Percentiles rank a stretch among this genome's conserved stretches.
Evolutionary conservation across 1,140 invertebrate species (phyloP).

Genomic region (Brachionus plicatilis): DNA sequence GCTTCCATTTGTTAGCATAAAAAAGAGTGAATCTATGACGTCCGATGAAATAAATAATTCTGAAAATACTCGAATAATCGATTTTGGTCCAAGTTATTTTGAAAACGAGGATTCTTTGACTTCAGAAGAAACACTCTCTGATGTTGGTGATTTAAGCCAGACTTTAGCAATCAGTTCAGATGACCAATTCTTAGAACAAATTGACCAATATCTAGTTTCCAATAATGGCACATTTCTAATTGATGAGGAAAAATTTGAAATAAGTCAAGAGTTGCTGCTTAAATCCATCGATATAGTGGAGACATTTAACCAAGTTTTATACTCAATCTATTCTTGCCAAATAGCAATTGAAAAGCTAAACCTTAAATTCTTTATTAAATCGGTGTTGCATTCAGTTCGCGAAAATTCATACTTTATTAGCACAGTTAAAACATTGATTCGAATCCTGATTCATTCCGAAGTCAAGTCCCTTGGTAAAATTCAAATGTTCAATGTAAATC

Average conservation of each 20-base stretch:
- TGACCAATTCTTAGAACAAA: background rate
- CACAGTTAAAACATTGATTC: background rate
- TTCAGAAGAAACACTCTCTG: background rate
- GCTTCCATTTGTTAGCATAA: background rate
- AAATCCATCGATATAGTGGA: background rate
- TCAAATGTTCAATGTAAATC: background rate
- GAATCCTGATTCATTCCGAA: background rate
- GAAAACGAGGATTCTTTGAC: background rate
- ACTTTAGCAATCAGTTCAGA: background rate
- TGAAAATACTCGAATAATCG: background rate
- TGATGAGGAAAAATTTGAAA: background rate
- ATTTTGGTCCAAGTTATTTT: background rate
- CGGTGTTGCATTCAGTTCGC: background rate
- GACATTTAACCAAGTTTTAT: background rate
- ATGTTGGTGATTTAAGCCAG: background rate
- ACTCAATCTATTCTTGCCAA: background rate
- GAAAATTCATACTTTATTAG: background rate
- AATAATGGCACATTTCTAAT: background rate
- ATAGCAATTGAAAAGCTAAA: background rate
- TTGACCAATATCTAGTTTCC: background rate
- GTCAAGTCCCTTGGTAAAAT: background rate
- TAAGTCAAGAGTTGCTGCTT: background rate
- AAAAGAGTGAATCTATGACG: background rate
- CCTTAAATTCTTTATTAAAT: background rate
- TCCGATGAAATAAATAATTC: constrained; percentile 11